phyloP scores from a whole-genome alignment of 2,888 invertebrate species.

The Harpagoxenus sublaevis region DNA sequence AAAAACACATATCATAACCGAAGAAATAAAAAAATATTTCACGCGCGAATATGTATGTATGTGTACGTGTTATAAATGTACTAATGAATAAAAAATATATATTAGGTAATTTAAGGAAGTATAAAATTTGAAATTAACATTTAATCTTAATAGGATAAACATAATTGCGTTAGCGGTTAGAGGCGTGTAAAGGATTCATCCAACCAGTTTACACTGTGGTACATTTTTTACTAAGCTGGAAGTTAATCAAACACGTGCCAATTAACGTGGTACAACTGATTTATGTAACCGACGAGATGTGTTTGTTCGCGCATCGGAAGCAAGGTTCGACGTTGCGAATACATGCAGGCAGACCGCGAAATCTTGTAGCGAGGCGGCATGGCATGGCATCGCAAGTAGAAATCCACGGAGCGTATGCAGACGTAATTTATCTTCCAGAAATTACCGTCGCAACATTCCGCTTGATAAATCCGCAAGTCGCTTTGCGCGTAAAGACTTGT shows the following conservation, averaged over 20 bases:
- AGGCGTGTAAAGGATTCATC: slow-evolving; percentile 2
- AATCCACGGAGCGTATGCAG: slow-evolving; percentile 39
- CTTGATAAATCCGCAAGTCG: slow-evolving; percentile 50
- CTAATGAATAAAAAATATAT: neutral
- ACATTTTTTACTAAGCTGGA: slow-evolving; percentile 14
- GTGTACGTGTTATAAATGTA: neutral
- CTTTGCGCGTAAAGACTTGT: slow-evolving; percentile 40
- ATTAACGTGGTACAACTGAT: slow-evolving; percentile 44
- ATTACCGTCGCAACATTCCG: slow-evolving; percentile 46
- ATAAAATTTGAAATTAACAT: neutral
- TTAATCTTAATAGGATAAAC: neutral
- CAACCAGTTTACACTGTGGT: slow-evolving; percentile 1
- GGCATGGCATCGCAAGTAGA: slow-evolving; percentile 40
- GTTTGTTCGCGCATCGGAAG: slow-evolving; percentile 51
- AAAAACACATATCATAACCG: neutral
- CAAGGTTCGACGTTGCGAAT: slow-evolving; percentile 42
- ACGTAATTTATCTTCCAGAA: slow-evolving; percentile 57
- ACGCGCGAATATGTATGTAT: no score
- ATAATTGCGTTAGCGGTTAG: neutral
- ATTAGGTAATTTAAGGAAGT: neutral
- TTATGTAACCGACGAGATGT: slow-evolving; percentile 31
- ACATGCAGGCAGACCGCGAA: slow-evolving; percentile 45
- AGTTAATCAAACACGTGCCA: slow-evolving; percentile 44
- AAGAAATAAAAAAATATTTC: slow-evolving; percentile 12
- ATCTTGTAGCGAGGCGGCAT: slow-evolving; percentile 48